Evolutionary conservation across 2,113 vertebrate genomes (phyloP).

Genomic region (Pithys albifrons): DNA sequence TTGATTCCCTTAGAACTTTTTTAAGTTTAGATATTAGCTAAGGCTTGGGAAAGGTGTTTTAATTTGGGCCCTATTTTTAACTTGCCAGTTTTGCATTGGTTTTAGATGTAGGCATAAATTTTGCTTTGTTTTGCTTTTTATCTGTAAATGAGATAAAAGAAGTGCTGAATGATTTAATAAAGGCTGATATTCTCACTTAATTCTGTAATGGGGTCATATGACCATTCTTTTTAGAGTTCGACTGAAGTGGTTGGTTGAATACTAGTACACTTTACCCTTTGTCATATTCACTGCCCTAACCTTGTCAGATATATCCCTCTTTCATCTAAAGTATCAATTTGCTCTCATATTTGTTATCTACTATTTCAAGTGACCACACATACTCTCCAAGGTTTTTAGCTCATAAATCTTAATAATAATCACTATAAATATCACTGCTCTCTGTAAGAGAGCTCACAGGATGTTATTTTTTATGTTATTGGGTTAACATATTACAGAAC

Average conservation of each 20-base stretch:
- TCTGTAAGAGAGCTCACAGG: neutral
- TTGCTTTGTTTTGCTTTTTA: neutral
- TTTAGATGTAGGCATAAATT: neutral
- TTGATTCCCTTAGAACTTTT: neutral
- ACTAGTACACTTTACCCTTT: neutral
- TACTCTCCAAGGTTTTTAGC: neutral
- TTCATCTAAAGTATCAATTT: neutral
- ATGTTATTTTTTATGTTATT: slow-evolving; percentile 7
- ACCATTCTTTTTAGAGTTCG: neutral
- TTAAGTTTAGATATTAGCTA: neutral
- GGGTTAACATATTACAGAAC: neutral
- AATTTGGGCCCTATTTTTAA: neutral
- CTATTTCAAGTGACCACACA: neutral
- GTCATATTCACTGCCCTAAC: neutral
- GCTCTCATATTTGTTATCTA: neutral
- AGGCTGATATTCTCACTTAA: neutral
- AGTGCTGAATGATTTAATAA: neutral
- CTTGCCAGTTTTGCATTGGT: neutral
- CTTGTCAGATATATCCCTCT: neutral
- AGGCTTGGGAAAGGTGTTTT: neutral
- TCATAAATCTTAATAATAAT: neutral
- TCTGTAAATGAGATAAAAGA: neutral
- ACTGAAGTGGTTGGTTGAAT: neutral
- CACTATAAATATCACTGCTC: neutral
- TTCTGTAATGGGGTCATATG: rapidly evolving